Evolutionary conservation across 2,113 vertebrate species (phyloP).

Genomic region (Cichladusa arquata): DNA sequence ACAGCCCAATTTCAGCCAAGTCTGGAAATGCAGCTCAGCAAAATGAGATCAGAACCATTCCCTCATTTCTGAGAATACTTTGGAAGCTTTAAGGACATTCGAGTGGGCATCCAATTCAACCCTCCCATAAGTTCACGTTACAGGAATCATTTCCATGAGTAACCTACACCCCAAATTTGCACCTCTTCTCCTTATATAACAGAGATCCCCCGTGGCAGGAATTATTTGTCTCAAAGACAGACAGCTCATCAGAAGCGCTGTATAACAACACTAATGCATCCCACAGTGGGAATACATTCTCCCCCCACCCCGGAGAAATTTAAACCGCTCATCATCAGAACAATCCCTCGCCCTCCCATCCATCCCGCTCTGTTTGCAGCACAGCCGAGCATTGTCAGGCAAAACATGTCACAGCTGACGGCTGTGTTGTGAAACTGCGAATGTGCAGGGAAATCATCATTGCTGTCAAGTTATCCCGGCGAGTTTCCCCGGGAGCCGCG

Average conservation of each 20-base stretch:
- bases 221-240: not conserved
- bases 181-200: constrained; percentile 26
- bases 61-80: not conserved
- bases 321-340: not conserved
- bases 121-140: not conserved
- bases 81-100: not conserved
- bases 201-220: not conserved
- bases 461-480: not conserved
- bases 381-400: not conserved
- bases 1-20: not conserved
- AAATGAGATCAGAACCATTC: not conserved
- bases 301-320: not conserved
- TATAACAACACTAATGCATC: not conserved
- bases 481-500: not conserved
- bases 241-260: not conserved
- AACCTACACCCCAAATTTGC: not conserved
- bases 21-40: not conserved
- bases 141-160: not conserved
- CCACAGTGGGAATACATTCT: not conserved
- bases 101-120: not conserved
- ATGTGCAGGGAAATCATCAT: not conserved
- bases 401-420: constrained; percentile 31
- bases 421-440: constrained; percentile 5
- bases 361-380: not conserved
- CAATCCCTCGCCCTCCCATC: not conserved